Evolutionary conservation across 1,140 invertebrate genomes (phyloP).

Genomic region (Ceratosolen solmsi): DNA sequence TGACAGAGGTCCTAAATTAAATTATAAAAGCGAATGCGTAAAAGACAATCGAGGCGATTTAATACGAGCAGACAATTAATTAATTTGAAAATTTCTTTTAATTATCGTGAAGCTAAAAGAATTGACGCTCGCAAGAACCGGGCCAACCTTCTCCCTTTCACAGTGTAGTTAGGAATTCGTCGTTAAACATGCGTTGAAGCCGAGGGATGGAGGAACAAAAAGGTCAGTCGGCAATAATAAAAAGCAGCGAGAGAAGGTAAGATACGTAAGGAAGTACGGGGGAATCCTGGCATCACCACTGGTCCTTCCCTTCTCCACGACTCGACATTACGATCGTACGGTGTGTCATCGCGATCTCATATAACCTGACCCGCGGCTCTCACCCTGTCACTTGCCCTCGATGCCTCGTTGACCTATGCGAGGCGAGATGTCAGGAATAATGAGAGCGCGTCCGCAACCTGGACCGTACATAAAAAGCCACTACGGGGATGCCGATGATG

Average conservation of each 20-base stretch:
- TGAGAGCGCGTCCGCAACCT: not conserved
- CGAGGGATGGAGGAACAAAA: not conserved
- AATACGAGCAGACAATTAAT: too few species aligned
- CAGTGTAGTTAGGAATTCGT: too few species aligned
- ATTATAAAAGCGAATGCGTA: too few species aligned
- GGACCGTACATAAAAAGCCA: not conserved
- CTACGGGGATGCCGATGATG: not conserved
- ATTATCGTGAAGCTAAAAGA: too few species aligned
- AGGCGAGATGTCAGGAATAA: slow-evolving; percentile 25
- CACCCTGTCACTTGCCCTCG: slow-evolving; percentile 51
- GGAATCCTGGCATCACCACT: slow-evolving; percentile 35
- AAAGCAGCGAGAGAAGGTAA: not conserved
- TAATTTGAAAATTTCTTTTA: too few species aligned
- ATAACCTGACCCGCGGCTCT: slow-evolving; percentile 50
- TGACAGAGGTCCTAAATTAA: too few species aligned
- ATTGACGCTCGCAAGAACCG: too few species aligned
- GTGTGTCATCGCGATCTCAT: slow-evolving; percentile 58
- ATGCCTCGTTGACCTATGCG: slow-evolving; percentile 54
- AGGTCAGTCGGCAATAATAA: not conserved
- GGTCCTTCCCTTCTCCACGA: slow-evolving; percentile 29
- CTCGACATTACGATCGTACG: slow-evolving; percentile 59
- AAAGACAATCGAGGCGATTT: too few species aligned
- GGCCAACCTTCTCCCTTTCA: too few species aligned
- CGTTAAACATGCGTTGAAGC: too few species aligned
- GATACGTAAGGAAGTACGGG: not conserved